Percentiles rank a stretch among this genome's conserved stretches.
Conservation (phyloP, 2,797 vertebrate species). For the Aldrovandia affinis region DNA sequence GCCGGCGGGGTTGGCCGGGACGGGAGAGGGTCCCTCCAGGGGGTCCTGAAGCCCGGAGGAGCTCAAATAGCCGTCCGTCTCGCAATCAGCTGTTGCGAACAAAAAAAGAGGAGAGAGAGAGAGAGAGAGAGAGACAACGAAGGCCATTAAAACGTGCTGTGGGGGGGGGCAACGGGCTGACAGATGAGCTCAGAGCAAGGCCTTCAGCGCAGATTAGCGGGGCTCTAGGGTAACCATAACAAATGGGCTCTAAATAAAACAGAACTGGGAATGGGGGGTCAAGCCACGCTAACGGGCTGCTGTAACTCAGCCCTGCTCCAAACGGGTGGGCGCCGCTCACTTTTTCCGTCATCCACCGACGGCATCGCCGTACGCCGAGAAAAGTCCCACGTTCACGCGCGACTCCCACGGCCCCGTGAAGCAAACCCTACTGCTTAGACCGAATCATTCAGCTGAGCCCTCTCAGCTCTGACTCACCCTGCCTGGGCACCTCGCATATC, state of each 20-base stretch:
- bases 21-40: constrained; percentile 58
- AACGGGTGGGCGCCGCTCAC: not conserved
- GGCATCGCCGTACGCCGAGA: constrained; percentile 29
- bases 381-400: not conserved
- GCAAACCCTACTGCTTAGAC: constrained; percentile 17
- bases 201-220: constrained; percentile 14
- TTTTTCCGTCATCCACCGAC: not conserved
- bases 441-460: constrained; percentile 57
- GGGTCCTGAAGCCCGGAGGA: constrained; percentile 88
- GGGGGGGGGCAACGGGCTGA: constrained; percentile 41
- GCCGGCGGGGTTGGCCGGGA: not conserved
- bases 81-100: constrained; percentile 88
- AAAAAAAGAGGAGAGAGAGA: constrained; percentile 23
- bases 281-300: not conserved
- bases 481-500: constrained; percentile 29
- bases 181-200: not conserved
- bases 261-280: not conserved
- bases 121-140: constrained; percentile 4
- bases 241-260: not conserved
- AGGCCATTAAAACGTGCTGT: constrained; percentile 51
- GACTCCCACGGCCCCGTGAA: not conserved
- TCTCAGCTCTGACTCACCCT: constrained; percentile 43
- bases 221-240: not conserved
- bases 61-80: constrained; percentile 92
- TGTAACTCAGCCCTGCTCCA: not conserved